phyloP scores from a whole-genome alignment of 2,113 vertebrate genomes.

The Oreochromis aureus region DNA sequence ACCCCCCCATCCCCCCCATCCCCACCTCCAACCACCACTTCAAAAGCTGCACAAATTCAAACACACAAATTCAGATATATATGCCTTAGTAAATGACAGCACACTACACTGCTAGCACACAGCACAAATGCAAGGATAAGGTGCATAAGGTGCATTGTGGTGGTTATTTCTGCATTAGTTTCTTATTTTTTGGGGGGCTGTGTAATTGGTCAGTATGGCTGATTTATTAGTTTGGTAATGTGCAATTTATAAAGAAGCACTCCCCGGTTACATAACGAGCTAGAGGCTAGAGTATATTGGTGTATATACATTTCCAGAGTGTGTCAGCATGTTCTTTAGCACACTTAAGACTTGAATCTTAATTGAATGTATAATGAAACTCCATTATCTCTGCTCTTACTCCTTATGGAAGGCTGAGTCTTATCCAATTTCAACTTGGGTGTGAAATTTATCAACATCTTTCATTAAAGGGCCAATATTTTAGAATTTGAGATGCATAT shows the following conservation, averaged over 20 bases:
- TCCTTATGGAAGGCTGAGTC: neutral
- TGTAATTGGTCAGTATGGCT: neutral
- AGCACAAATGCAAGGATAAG: too few relatives aligned
- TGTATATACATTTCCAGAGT: neutral
- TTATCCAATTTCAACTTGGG: neutral
- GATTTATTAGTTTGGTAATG: neutral
- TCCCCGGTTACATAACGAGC: neutral
- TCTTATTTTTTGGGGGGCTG: neutral
- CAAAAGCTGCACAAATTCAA: too few relatives aligned
- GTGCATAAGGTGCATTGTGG: too few relatives aligned
- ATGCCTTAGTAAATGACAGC: too few relatives aligned
- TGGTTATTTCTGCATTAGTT: neutral
- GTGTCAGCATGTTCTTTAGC: neutral
- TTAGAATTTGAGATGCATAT: neutral
- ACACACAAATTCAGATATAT: too few relatives aligned
- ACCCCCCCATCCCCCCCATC: neutral
- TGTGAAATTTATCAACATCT: neutral
- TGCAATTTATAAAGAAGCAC: neutral
- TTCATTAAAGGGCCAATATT: neutral
- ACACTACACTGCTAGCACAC: too few relatives aligned
- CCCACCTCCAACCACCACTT: neutral
- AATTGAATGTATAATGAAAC: neutral
- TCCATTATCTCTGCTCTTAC: neutral
- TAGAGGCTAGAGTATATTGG: neutral
- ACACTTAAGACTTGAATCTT: neutral